Evolutionary conservation across 37 sponge, comb jelly and placozoan species (phyloP).

Genomic region (Spongilla lacustris): DNA sequence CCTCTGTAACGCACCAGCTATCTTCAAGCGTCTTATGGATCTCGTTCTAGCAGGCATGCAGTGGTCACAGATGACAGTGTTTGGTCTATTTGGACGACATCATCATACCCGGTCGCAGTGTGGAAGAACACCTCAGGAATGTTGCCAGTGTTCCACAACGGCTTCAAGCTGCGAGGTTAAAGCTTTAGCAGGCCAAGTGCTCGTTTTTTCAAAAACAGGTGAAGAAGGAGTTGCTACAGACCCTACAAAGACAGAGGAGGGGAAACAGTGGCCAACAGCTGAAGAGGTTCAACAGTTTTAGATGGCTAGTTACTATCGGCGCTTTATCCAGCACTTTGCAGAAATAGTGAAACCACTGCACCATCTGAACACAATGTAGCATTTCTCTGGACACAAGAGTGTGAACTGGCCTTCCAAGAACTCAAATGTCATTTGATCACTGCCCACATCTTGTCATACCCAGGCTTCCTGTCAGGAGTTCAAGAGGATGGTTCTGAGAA

Average conservation of each 20-base stretch:
- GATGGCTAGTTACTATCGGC: conserved; percentile 7
- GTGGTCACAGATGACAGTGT: conserved; percentile 3
- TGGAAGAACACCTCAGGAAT: conserved; percentile 11
- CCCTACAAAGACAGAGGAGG: conserved; percentile 22
- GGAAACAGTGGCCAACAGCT: neutral
- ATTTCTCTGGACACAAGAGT: conserved; percentile 35
- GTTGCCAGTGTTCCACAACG: neutral
- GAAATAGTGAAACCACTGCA: conserved; percentile 10
- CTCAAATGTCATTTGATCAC: conserved; percentile 13
- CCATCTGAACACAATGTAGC: neutral
- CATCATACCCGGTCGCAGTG: conserved; percentile 17
- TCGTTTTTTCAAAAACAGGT: conserved; percentile 5
- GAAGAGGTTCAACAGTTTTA: neutral
- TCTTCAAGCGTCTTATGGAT: conserved; percentile 39
- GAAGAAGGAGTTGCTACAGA: conserved; percentile 26
- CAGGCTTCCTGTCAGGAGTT: too few species aligned
- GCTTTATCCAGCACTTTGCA: conserved; percentile 18
- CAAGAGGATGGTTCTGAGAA: too few species aligned
- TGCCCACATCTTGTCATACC: conserved; percentile 33
- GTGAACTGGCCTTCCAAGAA: conserved; percentile 41
- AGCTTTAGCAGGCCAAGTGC: conserved; percentile 39
- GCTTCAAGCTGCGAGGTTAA: conserved; percentile 25
- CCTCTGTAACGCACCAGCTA: conserved; percentile 34
- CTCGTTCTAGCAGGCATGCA: conserved; percentile 8
- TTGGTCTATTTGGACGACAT: conserved; percentile 28